Evolutionary conservation across 2,888 invertebrate genomes (phyloP).

Genomic region (Drosophila anomelani): DNA sequence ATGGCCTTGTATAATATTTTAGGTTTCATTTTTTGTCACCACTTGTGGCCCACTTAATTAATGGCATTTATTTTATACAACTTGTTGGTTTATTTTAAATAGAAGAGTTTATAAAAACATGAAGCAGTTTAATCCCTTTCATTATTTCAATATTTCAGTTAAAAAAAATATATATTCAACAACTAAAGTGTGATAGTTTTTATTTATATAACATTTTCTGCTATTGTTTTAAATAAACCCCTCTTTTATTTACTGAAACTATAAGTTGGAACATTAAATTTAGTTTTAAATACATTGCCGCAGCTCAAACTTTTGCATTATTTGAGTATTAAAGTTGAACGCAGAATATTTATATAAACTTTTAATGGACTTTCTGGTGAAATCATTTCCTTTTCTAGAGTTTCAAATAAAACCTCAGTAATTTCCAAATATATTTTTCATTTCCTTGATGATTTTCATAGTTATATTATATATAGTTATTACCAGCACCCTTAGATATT

Average conservation of each 20-base stretch:
- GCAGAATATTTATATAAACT: neutral
- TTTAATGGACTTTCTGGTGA: neutral
- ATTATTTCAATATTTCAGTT: neutral
- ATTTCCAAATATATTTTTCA: too few relatives aligned
- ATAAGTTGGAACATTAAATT: neutral
- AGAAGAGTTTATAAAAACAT: neutral
- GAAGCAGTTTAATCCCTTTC: neutral
- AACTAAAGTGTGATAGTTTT: too few relatives aligned
- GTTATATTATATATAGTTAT: neutral
- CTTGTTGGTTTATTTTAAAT: neutral
- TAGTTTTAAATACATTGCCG: neutral
- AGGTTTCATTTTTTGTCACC: neutral
- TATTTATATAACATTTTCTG: too few relatives aligned
- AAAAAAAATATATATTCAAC: neutral
- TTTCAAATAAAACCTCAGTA: neutral
- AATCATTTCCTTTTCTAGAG: neutral
- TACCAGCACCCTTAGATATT: neutral
- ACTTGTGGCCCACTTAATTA: constrained; percentile 2
- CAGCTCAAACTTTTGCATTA: neutral
- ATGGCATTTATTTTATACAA: neutral
- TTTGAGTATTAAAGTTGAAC: neutral
- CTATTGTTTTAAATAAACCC: neutral
- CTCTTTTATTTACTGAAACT: neutral
- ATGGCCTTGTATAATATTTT: neutral
- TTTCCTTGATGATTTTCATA: neutral